Evolutionary conservation across 1,140 invertebrate genomes (phyloP), one percentile per base, ranked within the genome.

Genomic region (Anoplolepis gracilipes): DNA sequence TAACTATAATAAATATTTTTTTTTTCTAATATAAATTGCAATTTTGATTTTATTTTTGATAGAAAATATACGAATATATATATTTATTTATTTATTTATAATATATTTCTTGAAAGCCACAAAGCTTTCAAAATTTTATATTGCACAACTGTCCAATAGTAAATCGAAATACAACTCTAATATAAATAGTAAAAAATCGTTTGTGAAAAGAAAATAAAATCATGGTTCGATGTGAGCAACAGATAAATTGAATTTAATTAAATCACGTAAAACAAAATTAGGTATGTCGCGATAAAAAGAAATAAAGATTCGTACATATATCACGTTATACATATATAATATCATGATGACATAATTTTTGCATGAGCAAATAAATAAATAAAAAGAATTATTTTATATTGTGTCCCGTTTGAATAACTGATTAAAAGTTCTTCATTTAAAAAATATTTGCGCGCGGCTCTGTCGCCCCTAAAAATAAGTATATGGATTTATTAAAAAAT

Each of bases 61-160:
- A 39, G 10, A 39, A n/a, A 49, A 19, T 49, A 49, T 69, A 16
- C 10, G 2, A 13, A 39, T 16, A 33, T 39, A 69, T n/a, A 55
- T 55, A 55, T 79, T 79, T 79, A 69, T 55, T 79, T 55, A 55
- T 79, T 79, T 79, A 69, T 55, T 79, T 55, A 79, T 30, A 79
- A 69, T 79, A 36, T 25, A 69, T 79, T 67, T 79, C 42, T 36
- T 55, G 30, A 79, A 69, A 53, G 42, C 42, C 11, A 30, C 30
- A 39, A 55, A 73, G 39, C 22, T 49, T 55, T 69, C 53, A 64
- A 69, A 53, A 42, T 79, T 79, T 79, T 42, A 79, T 53, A 79
- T 69, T 69, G 76, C 46, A 36, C 36, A 69, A 28, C 22, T 79
- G 62, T 79, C 30, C 46, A 69, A 36, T 46, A 22, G 13, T 39